These are phyloP conservation scores for Huso huso DNA, from an alignment of 2,797 vertebrate genomes.

Conservation along the genomic window DNA sequence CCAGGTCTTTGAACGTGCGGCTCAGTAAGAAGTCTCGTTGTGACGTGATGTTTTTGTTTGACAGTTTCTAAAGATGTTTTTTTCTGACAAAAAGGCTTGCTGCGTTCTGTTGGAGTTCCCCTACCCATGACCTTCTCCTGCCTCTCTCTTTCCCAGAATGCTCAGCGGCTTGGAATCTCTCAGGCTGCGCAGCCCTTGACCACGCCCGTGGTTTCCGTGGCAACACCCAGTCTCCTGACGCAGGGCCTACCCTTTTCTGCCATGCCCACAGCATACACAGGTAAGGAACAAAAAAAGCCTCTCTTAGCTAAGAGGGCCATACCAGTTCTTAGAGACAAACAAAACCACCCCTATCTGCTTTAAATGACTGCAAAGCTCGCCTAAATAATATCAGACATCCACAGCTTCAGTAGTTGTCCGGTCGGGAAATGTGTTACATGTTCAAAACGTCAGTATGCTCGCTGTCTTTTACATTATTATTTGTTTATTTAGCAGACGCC, in stretches of 20 bases:
- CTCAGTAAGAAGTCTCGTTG: no score
- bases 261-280: slow-evolving; percentile 91
- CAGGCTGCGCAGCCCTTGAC: slow-evolving; percentile 83
- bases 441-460: no score
- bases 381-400: no score
- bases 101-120: slow-evolving; percentile 32
- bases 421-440: no score
- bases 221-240: slow-evolving; percentile 86
- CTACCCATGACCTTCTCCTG: slow-evolving; percentile 4
- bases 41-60: not conserved
- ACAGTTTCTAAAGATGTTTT: slow-evolving; percentile 44
- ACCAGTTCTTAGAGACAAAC: not conserved
- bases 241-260: slow-evolving; percentile 83
- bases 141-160: slow-evolving; percentile 63
- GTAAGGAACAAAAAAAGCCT: slow-evolving; percentile 46
- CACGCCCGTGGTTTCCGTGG: slow-evolving; percentile 92
- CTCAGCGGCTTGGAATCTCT: slow-evolving; percentile 79
- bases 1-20: no score
- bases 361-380: no score
- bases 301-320: no score
- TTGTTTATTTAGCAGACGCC: no score
- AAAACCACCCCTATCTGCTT: not conserved
- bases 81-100: slow-evolving; percentile 35
- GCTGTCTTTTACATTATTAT: no score
- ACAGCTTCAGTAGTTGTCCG: no score